Percentiles rank a stretch among this genome's conserved stretches.
phyloP scores from a whole-genome alignment of 2,888 invertebrate genomes.

The Caradrina clavipalpis region DNA sequence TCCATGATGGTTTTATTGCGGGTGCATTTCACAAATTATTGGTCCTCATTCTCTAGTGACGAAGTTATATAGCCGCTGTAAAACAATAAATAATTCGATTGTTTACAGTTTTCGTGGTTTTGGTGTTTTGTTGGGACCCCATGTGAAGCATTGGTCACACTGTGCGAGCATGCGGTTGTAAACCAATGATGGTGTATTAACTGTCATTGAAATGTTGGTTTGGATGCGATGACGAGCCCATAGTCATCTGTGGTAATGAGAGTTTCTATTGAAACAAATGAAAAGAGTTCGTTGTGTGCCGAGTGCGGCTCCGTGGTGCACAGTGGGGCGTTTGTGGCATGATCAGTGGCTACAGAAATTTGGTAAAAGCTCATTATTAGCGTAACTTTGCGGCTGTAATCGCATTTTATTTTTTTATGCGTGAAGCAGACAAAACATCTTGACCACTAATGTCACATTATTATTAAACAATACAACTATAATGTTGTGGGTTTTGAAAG shows the following conservation, averaged over 20 bases:
- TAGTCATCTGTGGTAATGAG: conserved; percentile 73
- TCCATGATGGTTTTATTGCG: conserved; percentile 89
- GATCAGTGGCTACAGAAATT: conserved; percentile 69
- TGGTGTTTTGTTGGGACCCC: conserved; percentile 78
- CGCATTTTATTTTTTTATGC: conserved; percentile 62
- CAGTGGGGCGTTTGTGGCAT: conserved; percentile 74
- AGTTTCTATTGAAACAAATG: conserved; percentile 76
- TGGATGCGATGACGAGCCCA: conserved; percentile 74
- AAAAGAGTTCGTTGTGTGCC: conserved; percentile 53
- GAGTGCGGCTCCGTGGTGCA: conserved; percentile 59
- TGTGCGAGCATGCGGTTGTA: conserved; percentile 69
- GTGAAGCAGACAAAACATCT: conserved; percentile 40
- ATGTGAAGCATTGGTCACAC: conserved; percentile 81
- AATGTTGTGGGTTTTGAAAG: conserved; percentile 45
- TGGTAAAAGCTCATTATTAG: conserved; percentile 74
- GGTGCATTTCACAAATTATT: conserved; percentile 84
- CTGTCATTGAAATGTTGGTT: conserved; percentile 75
- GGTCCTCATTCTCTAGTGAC: conserved; percentile 80
- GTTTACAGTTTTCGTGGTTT: conserved; percentile 84
- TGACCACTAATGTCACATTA: conserved; percentile 56
- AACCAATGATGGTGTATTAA: conserved; percentile 82
- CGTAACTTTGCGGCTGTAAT: conserved; percentile 70
- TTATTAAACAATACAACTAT: conserved; percentile 48
- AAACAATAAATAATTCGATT: conserved; percentile 89
- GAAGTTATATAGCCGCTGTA: conserved; percentile 86